A percentile compares a stretch with the other conserved stretches of the same genome.
phyloP scores from a whole-genome alignment of 2,888 invertebrate genomes.

The Ametastegia equiseti region DNA sequence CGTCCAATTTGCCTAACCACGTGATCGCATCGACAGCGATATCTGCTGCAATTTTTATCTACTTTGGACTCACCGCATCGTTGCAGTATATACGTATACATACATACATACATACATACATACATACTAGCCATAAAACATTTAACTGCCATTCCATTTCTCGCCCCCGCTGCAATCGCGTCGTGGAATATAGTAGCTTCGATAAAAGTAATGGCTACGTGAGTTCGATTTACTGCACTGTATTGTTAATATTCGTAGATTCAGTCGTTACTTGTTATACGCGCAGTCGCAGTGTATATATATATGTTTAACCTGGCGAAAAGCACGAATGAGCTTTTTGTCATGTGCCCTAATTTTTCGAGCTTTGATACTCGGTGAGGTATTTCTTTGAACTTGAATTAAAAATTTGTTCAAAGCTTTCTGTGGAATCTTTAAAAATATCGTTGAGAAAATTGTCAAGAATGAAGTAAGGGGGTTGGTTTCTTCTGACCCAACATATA shows the following conservation, averaged over 20 bases:
- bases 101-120: background rate
- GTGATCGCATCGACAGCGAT: background rate
- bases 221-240: constrained; percentile 29
- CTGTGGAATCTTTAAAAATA: background rate
- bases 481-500: background rate
- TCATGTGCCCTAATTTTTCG: background rate
- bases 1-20: background rate
- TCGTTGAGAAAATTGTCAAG: background rate
- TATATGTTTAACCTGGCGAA: background rate
- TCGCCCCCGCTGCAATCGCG: constrained; percentile 24
- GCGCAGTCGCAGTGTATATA: background rate
- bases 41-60: constrained; percentile 4
- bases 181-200: constrained; percentile 6
- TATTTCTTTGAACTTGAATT: constrained; percentile 8
- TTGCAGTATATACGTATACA: background rate
- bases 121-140: constrained; percentile 29
- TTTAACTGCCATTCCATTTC: constrained; percentile 35
- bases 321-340: too few relatives aligned
- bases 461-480: background rate
- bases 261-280: background rate
- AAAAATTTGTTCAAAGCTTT: constrained; percentile 15
- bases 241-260: constrained; percentile 26
- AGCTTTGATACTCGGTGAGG: background rate
- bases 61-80: background rate
- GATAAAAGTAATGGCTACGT: constrained; percentile 34